Evolutionary conservation across 2,797 vertebrate species (phyloP), one percentile per base, ranked within the genome.

Genomic region (Eurystomus glaucurus): DNA sequence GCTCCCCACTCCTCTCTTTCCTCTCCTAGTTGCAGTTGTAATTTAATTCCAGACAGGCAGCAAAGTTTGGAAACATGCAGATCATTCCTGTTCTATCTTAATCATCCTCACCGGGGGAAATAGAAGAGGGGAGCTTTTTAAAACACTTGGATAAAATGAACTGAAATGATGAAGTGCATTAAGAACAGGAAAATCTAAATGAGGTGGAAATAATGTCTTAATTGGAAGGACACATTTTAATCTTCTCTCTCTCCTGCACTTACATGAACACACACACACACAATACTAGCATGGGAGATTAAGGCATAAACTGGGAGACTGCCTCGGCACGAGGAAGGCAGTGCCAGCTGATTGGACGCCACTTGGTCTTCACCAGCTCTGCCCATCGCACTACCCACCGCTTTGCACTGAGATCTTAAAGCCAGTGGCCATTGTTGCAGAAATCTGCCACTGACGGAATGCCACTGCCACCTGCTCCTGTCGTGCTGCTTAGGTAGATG

Each of bases 151-250:
- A 91, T 94, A 96, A 94, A 97, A 88, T 70, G 80, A 70, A 68
- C 68, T 93, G 57, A 78, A 94, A 88, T 7, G 80, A 87, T 62
- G 92, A 93, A 96, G 58, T 57, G 68, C 69, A 75, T 88, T 86
- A 79, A 97, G 94, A 96, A 96, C 33, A 85, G 91, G 93, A 93
- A 96, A 91, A 95, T 91, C 71, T 82, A 97, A 97, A 97, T 97
- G 96, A 85, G 82, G 81, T 96, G 92, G 96, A 97, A 98, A 96
- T 93, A 90, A 94, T 31, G 11, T 93, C 92, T 97, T 97, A 96
- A 97, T 97, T 97, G 70, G 88, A 93, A 94, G 80, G 71, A 50
- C 61, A 93, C 81, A 79, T 96, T 97, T 98, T 90, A 96, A 97
- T 94, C 83, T 88, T 83, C 48, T 95, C 82, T 83, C 65, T 84